A percentile compares a stretch with the other conserved stretches of the same genome.
Evolutionary conservation across 1,140 invertebrate genomes (phyloP).

Genomic region (Gryon sp.): DNA sequence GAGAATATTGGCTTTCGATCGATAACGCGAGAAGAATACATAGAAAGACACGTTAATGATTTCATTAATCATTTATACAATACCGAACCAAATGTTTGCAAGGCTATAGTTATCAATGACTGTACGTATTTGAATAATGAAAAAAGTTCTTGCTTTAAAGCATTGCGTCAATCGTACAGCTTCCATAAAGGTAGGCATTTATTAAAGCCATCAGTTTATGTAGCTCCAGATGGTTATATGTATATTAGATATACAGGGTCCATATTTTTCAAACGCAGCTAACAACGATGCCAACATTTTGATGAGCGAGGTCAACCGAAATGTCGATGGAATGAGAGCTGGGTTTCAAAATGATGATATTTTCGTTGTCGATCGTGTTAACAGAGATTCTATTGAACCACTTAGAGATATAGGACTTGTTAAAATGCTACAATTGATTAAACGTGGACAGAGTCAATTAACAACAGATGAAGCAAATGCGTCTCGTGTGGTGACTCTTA

Average conservation of each 20-base stretch:
- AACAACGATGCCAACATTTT: slow-evolving; percentile 16
- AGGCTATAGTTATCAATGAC: not conserved
- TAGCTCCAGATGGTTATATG: too few species aligned
- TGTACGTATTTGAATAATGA: not conserved
- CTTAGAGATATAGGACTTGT: not conserved
- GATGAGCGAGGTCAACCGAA: slow-evolving; percentile 8
- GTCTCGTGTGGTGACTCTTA: slow-evolving; percentile 7
- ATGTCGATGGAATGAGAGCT: not conserved
- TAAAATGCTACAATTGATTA: slow-evolving; percentile 12
- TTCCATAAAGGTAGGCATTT: not conserved
- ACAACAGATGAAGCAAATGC: slow-evolving; percentile 20
- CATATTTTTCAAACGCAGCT: not conserved
- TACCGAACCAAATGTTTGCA: not conserved
- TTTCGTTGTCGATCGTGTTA: slow-evolving; percentile 19
- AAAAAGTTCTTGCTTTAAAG: not conserved
- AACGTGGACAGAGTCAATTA: not conserved
- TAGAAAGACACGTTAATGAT: not conserved
- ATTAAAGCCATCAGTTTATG: not conserved
- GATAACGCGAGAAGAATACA: not conserved
- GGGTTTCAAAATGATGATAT: slow-evolving; percentile 32
- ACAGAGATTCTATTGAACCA: slow-evolving; percentile 7
- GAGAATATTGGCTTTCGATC: not conserved
- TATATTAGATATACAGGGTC: too few species aligned
- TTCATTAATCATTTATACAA: slow-evolving; percentile 1
- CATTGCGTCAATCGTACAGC: not conserved